A percentile compares a stretch with the other conserved stretches of the same genome.
These are phyloP conservation scores for Cremastobaeus sp. DNA, from an alignment of 2,888 invertebrate species.

Conservation along the genomic window DNA sequence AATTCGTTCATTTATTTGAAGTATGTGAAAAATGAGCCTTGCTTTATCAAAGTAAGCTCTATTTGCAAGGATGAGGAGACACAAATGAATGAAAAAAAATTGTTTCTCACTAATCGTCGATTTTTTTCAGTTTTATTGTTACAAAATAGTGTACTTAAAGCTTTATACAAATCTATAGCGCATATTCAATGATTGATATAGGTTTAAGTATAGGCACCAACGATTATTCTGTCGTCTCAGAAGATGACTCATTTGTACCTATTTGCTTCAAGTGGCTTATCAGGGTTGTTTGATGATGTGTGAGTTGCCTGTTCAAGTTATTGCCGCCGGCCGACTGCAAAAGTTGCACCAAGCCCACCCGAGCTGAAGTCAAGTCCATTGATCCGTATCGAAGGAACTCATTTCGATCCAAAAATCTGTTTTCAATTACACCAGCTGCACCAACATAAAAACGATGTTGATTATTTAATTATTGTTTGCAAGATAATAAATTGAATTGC, in stretches of 20 bases:
- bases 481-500: neutral
- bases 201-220: constrained; percentile 69
- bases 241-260: constrained; percentile 66
- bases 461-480: too few relatives aligned
- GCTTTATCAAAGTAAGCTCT: too few relatives aligned
- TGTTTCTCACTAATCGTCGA: constrained; percentile 42
- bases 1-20: too few relatives aligned
- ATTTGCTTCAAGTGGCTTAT: constrained; percentile 83
- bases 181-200: constrained; percentile 72
- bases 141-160: constrained; percentile 70
- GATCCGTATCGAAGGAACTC: constrained; percentile 84
- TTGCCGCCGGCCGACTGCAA: constrained; percentile 84
- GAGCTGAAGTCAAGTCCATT: constrained; percentile 83
- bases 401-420: constrained; percentile 82
- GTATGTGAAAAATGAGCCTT: neutral
- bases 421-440: constrained; percentile 40
- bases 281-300: constrained; percentile 84
- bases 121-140: constrained; percentile 65
- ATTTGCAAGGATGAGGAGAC: too few relatives aligned
- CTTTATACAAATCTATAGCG: constrained; percentile 70
- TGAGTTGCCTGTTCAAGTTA: constrained; percentile 83
- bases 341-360: constrained; percentile 84
- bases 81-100: constrained; percentile 27
- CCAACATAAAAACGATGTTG: constrained; percentile 1
- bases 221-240: constrained; percentile 64